A percentile compares a stretch with the other conserved stretches of the same genome.
Evolutionary conservation across 2,113 vertebrate genomes (phyloP).

Genomic region (Takifugu flavidus): DNA sequence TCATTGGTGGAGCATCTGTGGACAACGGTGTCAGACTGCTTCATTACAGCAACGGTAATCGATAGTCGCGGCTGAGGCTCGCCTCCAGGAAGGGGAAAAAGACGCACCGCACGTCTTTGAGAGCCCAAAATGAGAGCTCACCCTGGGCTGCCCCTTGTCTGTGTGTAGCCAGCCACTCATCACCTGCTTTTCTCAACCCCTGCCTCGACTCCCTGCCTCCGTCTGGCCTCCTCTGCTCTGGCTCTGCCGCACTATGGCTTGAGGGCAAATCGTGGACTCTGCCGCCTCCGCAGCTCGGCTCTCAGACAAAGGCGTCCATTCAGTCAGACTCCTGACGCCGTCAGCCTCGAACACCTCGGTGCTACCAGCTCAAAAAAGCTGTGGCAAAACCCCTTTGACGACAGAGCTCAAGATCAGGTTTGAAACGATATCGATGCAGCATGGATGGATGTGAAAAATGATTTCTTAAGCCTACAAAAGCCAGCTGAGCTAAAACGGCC

Average conservation of each 20-base stretch:
- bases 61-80: background rate
- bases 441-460: too few species aligned
- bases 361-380: slow-evolving; percentile 24
- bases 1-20: slow-evolving; percentile 8
- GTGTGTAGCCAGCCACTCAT: slow-evolving; percentile 18
- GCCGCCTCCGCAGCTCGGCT: slow-evolving; percentile 48
- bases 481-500: too few species aligned
- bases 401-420: too few species aligned
- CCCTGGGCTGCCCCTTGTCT: background rate
- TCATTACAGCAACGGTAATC: slow-evolving; percentile 19
- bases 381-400: too few species aligned
- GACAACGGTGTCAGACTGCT: slow-evolving; percentile 15
- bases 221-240: slow-evolving; percentile 27
- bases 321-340: slow-evolving; percentile 51
- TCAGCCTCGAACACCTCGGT: slow-evolving; percentile 36
- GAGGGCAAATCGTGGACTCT: slow-evolving; percentile 47
- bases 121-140: background rate
- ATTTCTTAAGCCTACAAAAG: too few species aligned
- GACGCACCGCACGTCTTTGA: background rate
- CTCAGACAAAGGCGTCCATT: slow-evolving; percentile 48
- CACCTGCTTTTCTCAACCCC: slow-evolving; percentile 11
- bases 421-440: too few species aligned
- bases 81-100: background rate
- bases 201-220: slow-evolving; percentile 3
- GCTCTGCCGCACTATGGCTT: slow-evolving; percentile 33